Evolutionary conservation across 2,113 vertebrate species (phyloP), one percentile per base, ranked within the genome.

Genomic region (Fregetta grallaria): DNA sequence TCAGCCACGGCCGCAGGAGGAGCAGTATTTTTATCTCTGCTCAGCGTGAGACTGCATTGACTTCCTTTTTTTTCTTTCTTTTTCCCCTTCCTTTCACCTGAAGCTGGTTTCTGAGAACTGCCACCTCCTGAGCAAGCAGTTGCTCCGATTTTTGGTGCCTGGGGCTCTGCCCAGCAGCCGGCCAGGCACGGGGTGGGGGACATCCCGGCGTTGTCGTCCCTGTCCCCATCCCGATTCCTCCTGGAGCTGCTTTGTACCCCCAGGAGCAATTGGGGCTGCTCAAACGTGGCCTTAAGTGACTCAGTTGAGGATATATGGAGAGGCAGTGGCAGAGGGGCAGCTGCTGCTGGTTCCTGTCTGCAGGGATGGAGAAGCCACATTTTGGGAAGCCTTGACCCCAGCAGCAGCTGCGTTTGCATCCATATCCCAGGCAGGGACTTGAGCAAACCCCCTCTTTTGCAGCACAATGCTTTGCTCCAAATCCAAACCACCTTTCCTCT

Each of bases 11-110:
- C 92, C 16, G 0, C 32, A 3, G 72, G 63, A 91, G 76, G 68
- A 92, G 90, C 79, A 71, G 68, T 55, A 83, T 83, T 95, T 96
- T 94, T 96, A 92, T 95, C 95, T 96, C 55, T n/a, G 82, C 94
- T 95, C 85, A 27, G 53, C 22, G 59, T 70, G 84, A 93, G 71
- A 65, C 82, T 96, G 86, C 79, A 92, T 58, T 67, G 89, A 87
- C 94, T 97, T 96, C 91, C 79, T 95, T 81, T 94, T 94, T 93
- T 79, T 3, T n/a, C 9, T 27, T 22, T 25, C 19, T 88, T 84
- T 95, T 67, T 52, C 68, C 85, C 61, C 53, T 91, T 86, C 76
- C 89, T 96, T 95, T 94, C 83, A 86, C 90, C 92, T 92, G 92
- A 96, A 95, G 63, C 52, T 58, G 40, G 65, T 92, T 96, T 96